These are phyloP conservation scores for Agapornis canus DNA, from an alignment of 2,797 vertebrate genomes.

Conservation along the genomic window DNA sequence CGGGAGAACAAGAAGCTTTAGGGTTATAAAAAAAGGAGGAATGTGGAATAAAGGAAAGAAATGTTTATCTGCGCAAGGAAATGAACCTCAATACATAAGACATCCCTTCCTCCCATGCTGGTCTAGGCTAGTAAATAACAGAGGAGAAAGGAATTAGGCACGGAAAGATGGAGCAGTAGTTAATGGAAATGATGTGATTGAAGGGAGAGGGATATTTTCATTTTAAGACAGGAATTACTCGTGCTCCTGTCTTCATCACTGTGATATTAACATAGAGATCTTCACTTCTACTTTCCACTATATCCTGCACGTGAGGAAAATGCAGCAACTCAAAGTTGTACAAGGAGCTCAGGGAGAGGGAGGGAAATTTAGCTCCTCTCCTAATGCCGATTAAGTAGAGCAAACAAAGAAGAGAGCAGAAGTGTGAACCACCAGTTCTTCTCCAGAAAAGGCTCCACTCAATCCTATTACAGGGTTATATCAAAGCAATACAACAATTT, in stretches of 20 bases:
- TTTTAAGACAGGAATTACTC: neutral
- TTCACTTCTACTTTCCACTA: neutral
- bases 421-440: neutral
- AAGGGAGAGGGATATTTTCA: neutral
- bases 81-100: neutral
- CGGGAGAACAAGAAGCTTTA: neutral
- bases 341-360: neutral
- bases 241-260: neutral
- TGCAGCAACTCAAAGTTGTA: neutral
- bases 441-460: neutral
- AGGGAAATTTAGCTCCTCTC: neutral
- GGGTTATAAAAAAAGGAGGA: neutral
- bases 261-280: neutral
- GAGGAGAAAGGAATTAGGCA: neutral
- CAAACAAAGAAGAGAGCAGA: slow-evolving; percentile 14
- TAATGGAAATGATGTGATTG: neutral
- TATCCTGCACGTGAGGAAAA: neutral
- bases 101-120: neutral
- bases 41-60: neutral
- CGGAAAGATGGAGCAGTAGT: neutral
- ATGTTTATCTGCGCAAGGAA: neutral
- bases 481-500: neutral
- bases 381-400: neutral
- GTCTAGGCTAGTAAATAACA: neutral
- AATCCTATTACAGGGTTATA: neutral